Percentiles rank a stretch among this genome's conserved stretches.
These are phyloP conservation scores for Solenopsis fugax DNA, from an alignment of 1,140 invertebrate genomes.

Conservation along the genomic window DNA sequence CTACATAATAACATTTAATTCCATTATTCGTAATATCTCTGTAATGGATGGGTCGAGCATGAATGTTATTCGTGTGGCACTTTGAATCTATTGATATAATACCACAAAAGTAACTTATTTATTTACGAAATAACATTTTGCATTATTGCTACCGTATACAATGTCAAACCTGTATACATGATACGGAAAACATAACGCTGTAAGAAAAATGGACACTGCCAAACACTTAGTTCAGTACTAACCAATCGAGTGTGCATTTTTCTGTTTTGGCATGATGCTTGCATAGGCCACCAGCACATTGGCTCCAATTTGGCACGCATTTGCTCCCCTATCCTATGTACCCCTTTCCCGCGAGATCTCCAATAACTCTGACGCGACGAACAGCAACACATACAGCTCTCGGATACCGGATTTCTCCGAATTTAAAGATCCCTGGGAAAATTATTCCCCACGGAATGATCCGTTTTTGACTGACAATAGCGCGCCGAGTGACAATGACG, in stretches of 20 bases:
- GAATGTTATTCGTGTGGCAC: slow-evolving; percentile 64
- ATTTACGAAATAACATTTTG: slow-evolving; percentile 4
- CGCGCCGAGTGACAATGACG: neutral
- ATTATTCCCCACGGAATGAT: slow-evolving; percentile 80
- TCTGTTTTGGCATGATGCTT: slow-evolving; percentile 85
- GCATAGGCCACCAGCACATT: slow-evolving; percentile 84
- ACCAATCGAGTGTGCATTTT: slow-evolving; percentile 83
- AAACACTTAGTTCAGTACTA: slow-evolving; percentile 78
- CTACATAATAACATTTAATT: slow-evolving; percentile 28
- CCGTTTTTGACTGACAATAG: slow-evolving; percentile 19
- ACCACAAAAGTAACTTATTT: neutral
- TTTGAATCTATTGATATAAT: slow-evolving; percentile 35
- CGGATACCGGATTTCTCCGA: slow-evolving; percentile 83
- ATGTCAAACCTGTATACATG: slow-evolving; percentile 5
- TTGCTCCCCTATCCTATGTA: slow-evolving; percentile 67
- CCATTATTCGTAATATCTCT: slow-evolving; percentile 22
- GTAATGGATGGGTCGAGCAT: slow-evolving; percentile 62
- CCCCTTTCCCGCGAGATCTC: slow-evolving; percentile 55
- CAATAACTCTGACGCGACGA: slow-evolving; percentile 56
- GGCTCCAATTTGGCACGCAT: slow-evolving; percentile 85
- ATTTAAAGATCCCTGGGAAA: slow-evolving; percentile 88
- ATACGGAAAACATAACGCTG: slow-evolving; percentile 9
- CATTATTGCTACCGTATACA: slow-evolving; percentile 22
- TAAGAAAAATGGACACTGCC: slow-evolving; percentile 79
- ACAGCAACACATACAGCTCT: slow-evolving; percentile 47